These are phyloP conservation scores for Telmatochromis sp. DNA, from an alignment of 2,113 vertebrate genomes.

Conservation along the genomic window DNA sequence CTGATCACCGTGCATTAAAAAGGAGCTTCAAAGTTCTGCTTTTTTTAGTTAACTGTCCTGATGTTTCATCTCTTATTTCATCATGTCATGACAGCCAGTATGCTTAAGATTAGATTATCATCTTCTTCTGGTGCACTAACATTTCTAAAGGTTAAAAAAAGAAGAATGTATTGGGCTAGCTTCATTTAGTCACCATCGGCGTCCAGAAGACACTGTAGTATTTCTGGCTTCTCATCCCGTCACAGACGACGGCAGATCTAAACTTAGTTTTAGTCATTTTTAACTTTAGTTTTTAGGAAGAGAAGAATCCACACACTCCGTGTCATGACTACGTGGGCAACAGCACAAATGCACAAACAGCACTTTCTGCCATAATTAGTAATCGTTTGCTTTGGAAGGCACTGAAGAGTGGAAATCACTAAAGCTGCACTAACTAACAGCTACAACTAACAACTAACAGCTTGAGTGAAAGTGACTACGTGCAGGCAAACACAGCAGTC, in stretches of 20 bases:
- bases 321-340: background rate
- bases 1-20: background rate
- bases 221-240: background rate
- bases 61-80: background rate
- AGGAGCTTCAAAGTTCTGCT: background rate
- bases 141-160: background rate
- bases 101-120: background rate
- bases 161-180: background rate
- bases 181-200: background rate
- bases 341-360: background rate
- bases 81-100: accelerated
- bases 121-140: background rate
- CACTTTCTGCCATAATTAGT: background rate
- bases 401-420: background rate
- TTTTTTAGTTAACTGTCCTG: background rate
- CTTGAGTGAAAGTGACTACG: background rate
- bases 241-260: background rate
- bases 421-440: background rate
- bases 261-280: background rate
- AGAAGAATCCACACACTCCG: background rate
- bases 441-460: background rate
- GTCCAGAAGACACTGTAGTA: background rate
- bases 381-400: background rate
- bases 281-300: background rate
- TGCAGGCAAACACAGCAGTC: background rate